Evolutionary conservation across 1,140 invertebrate species (phyloP).

Genomic region (Trichomalopsis sarcophagae): DNA sequence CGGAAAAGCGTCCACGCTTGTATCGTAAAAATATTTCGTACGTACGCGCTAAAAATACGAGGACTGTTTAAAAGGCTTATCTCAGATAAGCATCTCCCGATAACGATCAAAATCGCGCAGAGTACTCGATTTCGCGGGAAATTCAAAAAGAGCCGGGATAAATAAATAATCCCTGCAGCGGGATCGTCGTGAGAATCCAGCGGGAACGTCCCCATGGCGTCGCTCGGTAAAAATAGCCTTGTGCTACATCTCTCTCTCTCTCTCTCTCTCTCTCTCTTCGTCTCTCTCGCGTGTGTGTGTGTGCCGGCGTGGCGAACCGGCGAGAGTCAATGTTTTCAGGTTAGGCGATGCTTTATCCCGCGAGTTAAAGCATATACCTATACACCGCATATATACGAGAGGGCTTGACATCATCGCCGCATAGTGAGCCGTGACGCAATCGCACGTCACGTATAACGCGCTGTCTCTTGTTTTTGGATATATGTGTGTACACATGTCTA

Average conservation of each 20-base stretch:
- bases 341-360: slow-evolving; percentile 57
- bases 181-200: neutral
- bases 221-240: slow-evolving; percentile 49
- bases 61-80: no score
- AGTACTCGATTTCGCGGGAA: no score
- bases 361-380: neutral
- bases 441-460: slow-evolving; percentile 55
- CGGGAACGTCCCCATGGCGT: neutral
- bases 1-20: no score
- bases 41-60: no score
- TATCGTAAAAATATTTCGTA: no score
- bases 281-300: neutral
- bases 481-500: neutral
- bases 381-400: neutral
- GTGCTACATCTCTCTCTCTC: slow-evolving; percentile 27
- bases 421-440: slow-evolving; percentile 68
- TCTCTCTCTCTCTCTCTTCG: no score
- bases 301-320: neutral
- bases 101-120: no score
- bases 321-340: slow-evolving; percentile 67
- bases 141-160: neutral
- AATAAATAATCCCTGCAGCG: no score
- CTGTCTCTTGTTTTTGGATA: neutral
- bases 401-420: slow-evolving; percentile 65
- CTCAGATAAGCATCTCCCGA: no score